phyloP scores from a whole-genome alignment of 2,888 invertebrate genomes.

The Polia nebulosa region DNA sequence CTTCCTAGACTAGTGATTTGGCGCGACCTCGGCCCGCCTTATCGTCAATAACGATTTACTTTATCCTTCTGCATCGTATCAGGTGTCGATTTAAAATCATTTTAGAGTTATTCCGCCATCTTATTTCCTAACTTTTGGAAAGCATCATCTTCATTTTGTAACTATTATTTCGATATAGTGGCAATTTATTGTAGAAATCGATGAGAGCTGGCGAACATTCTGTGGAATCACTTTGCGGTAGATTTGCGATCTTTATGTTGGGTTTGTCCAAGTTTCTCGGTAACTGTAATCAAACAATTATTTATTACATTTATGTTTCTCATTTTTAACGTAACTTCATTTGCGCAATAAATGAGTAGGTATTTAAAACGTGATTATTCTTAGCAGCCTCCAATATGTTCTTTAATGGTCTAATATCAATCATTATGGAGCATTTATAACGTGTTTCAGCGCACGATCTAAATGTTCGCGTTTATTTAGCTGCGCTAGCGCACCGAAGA shows the following conservation, averaged over 20 bases:
- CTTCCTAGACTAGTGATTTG: conserved; percentile 67
- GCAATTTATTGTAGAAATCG: conserved; percentile 46
- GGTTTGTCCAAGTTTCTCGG: conserved; percentile 46
- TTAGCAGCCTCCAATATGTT: conserved; percentile 42
- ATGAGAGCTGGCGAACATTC: conserved; percentile 14
- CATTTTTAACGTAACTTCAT: conserved; percentile 10
- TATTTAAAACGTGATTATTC: conserved; percentile 42
- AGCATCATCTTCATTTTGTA: conserved; percentile 58
- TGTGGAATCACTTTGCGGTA: conserved; percentile 32
- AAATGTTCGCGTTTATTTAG: conserved; percentile 54
- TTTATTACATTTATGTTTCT: neutral
- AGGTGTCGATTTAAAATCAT: conserved; percentile 73
- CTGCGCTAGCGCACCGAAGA: conserved; percentile 35
- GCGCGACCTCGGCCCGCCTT: conserved; percentile 76
- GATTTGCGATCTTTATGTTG: conserved; percentile 11
- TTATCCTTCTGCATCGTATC: conserved; percentile 69
- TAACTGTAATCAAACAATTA: conserved; percentile 17
- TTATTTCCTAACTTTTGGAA: conserved; percentile 61
- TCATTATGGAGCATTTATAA: conserved; percentile 56
- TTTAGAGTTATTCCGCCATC: conserved; percentile 57
- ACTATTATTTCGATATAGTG: conserved; percentile 42
- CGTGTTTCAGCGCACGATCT: conserved; percentile 54
- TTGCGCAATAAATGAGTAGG: conserved; percentile 19
- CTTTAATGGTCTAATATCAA: conserved; percentile 55
- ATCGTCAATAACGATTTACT: conserved; percentile 72